Evolutionary conservation across 2,113 vertebrate genomes (phyloP).

Genomic region (Ginglymostoma cirratum): DNA sequence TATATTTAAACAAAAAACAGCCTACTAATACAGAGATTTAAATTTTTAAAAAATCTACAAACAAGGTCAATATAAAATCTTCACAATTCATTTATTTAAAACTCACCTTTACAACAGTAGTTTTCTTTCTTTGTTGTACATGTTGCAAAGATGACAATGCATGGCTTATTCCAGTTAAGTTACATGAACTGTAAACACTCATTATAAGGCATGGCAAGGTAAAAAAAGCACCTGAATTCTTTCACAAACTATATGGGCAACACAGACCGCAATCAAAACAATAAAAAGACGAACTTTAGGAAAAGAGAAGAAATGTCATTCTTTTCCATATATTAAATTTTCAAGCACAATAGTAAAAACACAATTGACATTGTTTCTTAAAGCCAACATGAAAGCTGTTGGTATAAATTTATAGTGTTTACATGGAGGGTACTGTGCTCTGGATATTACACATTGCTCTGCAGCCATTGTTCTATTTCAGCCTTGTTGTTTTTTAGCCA

Average conservation of each 20-base stretch:
- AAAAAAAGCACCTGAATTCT: background rate
- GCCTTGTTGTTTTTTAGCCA: conserved; percentile 68
- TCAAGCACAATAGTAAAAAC: background rate
- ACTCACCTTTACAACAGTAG: background rate
- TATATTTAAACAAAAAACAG: background rate
- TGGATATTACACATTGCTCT: conserved; percentile 40
- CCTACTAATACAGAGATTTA: background rate
- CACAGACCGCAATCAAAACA: background rate
- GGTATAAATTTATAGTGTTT: background rate
- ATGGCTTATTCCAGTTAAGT: background rate
- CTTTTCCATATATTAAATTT: background rate
- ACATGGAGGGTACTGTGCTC: background rate
- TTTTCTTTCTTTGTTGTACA: background rate
- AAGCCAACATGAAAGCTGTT: background rate
- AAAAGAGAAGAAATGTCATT: background rate
- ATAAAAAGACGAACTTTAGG: background rate
- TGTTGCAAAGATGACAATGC: background rate
- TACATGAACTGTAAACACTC: background rate
- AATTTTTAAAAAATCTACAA: background rate
- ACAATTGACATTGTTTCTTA: background rate
- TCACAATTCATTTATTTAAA: background rate
- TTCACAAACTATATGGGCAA: background rate
- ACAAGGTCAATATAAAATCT: background rate
- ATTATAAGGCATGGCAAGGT: background rate
- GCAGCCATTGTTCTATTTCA: conserved; percentile 67